phyloP scores from a whole-genome alignment of 1,140 invertebrate genomes.

The Diploscapter pachys region DNA sequence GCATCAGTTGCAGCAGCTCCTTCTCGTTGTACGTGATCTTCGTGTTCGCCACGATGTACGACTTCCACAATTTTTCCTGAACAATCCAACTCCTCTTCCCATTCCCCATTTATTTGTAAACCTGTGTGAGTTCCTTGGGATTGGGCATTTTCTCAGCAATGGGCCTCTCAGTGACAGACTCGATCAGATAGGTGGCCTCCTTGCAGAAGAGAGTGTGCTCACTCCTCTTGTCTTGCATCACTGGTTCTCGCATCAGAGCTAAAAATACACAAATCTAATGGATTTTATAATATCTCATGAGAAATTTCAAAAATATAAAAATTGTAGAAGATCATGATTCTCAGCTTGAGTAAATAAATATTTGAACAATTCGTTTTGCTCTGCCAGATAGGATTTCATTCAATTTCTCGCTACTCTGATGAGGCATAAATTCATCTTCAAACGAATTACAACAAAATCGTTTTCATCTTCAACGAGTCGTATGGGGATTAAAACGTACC shows the following conservation, averaged over 20 bases:
- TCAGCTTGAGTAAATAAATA: too few relatives aligned
- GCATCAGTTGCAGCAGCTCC: conserved; percentile 84
- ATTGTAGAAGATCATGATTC: too few relatives aligned
- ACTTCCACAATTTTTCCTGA: conserved; percentile 49
- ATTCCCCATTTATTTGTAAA: conserved; percentile 3
- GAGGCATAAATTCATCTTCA: too few relatives aligned
- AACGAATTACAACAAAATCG: conserved; percentile 14
- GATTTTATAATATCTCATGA: not conserved
- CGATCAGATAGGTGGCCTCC: conserved; percentile 83
- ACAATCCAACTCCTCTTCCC: not conserved
- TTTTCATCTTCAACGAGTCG: not conserved
- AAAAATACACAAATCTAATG: conserved; percentile 49
- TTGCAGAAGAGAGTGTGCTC: conserved; percentile 95
- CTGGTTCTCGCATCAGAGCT: conserved; percentile 90
- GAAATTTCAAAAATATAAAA: conserved; percentile 7
- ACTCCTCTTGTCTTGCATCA: conserved; percentile 85
- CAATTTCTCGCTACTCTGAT: not conserved
- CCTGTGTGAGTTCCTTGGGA: conserved; percentile 44
- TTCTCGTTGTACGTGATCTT: conserved; percentile 87
- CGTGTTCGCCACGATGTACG: conserved; percentile 90
- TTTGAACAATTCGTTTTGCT: conserved; percentile 15
- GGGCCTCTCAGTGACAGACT: conserved; percentile 75
- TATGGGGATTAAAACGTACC: conserved; percentile 62
- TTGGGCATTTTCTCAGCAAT: conserved; percentile 65
- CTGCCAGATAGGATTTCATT: not conserved